Conservation (phyloP, 2,888 invertebrate species). For the Melikaiella ostensackeni region DNA sequence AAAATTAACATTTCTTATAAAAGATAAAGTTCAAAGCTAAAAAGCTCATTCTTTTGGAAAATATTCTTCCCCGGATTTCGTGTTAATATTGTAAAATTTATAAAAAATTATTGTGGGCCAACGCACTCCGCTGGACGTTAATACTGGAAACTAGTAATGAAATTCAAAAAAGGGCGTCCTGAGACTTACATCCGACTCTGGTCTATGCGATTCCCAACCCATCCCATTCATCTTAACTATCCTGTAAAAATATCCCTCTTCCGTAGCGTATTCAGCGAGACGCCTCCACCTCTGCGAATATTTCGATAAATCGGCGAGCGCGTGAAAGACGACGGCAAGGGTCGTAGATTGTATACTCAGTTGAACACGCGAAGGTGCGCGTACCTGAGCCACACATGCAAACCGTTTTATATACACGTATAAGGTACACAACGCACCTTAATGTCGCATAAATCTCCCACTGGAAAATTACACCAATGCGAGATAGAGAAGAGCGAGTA, state of each 20-base stretch:
- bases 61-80: no score
- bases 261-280: background rate
- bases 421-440: constrained; percentile 67
- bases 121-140: no score
- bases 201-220: no score
- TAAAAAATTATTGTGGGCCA: no score
- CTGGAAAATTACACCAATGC: constrained; percentile 76
- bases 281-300: constrained; percentile 51
- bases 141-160: no score
- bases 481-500: constrained; percentile 53
- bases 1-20: no score
- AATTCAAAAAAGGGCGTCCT: no score
- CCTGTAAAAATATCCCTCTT: constrained; percentile 31
- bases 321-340: constrained; percentile 54
- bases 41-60: no score
- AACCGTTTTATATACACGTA: constrained; percentile 40
- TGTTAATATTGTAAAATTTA: no score
- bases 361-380: constrained; percentile 29
- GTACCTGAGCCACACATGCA: constrained; percentile 12
- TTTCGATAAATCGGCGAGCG: constrained; percentile 66
- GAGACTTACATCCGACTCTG: no score
- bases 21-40: no score
- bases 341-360: constrained; percentile 20
- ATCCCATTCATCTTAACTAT: constrained; percentile 52
- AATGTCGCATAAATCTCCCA: constrained; percentile 76